Base-by-base conservation (phyloP, 35 echinoderm and acorn worm genomes). In the Diadema setosum region DNA sequence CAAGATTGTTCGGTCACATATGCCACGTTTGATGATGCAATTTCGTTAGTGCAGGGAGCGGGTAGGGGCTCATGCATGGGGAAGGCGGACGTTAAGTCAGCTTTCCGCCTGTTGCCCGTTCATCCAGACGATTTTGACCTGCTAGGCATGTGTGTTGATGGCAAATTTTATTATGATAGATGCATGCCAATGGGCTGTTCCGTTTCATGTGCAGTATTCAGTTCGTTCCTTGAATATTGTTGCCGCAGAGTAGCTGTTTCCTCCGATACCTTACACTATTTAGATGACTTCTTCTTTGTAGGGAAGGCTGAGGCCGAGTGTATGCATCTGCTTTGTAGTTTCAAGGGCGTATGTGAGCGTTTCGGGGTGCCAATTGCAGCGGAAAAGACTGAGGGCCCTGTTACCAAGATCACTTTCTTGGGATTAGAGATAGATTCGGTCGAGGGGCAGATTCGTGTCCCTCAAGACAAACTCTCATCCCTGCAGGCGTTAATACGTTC, bases 261-360 rank as follows among this genome's bases (percentile, higher is more conserved):
- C 11, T n/a, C 29, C 4, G 0, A 21, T 44, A 63, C n/a, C 46
- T 17, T 81, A 0, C 78, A 90, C 42, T 83, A 90, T 90, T 39
- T 90, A 15, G 87, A 88, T 56, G 86, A 88, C 40, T 88, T 80
- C 64, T 46, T 88, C 42, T 33, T 85, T 23, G 86, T 48, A 40
- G 42, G 64, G 5, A n/a, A 24, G 2, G 0, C 17, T 1, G 43
- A n/a, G n/a, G n/a, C 1, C 11, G 32, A 40, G 1, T 15, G n/a
- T 11, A 25, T 88, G 30, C 24, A 58, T 25, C n/a, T n/a, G n/a
- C n/a, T n/a, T n/a, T n/a, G n/a, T n/a, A 17, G 30, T 21, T 80
- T 87, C 26, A n/a, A 31, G 37, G 57, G 12, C 0, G 39, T 87
- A n/a, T 87, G 85, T 18, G 17, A 23, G 8, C 11, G 5, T 5